phyloP scores from a whole-genome alignment of 2,113 vertebrate genomes.

The Thryonomys swinderianus region DNA sequence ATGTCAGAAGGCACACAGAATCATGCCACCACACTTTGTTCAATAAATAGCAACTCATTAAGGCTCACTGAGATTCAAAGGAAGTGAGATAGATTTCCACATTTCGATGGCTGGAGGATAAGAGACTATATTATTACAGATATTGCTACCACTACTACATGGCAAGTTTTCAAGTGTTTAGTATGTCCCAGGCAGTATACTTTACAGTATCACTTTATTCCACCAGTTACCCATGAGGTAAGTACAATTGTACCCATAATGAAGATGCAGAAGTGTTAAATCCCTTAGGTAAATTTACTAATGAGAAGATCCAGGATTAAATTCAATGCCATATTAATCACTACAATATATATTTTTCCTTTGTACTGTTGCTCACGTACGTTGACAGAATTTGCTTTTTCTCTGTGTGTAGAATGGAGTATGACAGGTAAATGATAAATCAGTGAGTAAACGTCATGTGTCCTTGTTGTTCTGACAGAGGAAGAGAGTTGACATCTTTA shows the following conservation, averaged over 20 bases:
- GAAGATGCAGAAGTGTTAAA: conserved; percentile 15
- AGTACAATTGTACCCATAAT: neutral
- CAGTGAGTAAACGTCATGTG: neutral
- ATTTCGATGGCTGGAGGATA: neutral
- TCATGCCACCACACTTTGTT: neutral
- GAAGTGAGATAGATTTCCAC: neutral
- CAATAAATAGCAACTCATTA: neutral
- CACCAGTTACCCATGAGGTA: neutral
- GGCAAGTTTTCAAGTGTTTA: conserved; percentile 17
- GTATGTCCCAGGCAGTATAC: neutral
- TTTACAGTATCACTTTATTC: neutral
- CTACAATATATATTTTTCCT: neutral
- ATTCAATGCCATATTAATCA: conserved; percentile 2
- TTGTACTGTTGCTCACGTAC: neutral
- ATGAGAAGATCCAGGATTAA: neutral
- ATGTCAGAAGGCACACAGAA: neutral
- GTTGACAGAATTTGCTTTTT: neutral
- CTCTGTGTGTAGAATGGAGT: neutral
- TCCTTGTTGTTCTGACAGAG: neutral
- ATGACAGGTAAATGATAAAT: neutral
- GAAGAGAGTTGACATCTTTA: neutral
- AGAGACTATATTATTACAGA: neutral
- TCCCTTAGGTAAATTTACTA: neutral
- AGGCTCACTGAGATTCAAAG: neutral
- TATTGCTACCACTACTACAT: neutral